A percentile compares a stretch with the other conserved stretches of the same genome.
These are phyloP conservation scores for Tipula confusa DNA, from an alignment of 2,888 invertebrate species.

Conservation along the genomic window DNA sequence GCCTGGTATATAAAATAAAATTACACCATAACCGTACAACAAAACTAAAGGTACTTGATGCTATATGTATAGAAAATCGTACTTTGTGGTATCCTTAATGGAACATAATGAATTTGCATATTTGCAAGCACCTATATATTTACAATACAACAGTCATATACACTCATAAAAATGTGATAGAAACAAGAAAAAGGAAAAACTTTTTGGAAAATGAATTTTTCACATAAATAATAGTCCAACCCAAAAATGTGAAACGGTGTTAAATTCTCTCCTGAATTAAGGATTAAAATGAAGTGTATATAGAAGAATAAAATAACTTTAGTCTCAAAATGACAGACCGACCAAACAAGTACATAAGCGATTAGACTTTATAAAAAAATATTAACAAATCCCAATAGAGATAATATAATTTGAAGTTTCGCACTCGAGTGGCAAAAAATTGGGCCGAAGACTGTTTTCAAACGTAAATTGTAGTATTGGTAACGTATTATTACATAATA, in stretches of 20 bases:
- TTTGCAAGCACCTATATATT: slow-evolving; percentile 12
- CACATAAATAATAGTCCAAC: not conserved
- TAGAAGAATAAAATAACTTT: not conserved
- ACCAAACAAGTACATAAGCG: not conserved
- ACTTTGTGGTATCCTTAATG: slow-evolving; percentile 1
- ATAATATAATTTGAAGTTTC: no score
- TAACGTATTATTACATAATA: no score
- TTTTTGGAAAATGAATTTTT: not conserved
- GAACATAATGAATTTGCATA: not conserved
- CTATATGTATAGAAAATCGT: not conserved
- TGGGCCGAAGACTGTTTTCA: no score
- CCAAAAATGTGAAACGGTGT: not conserved
- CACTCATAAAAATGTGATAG: not conserved
- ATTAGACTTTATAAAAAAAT: not conserved
- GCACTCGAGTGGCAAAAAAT: no score
- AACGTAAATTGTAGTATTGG: no score
- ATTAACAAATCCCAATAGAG: not conserved
- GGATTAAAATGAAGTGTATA: not conserved
- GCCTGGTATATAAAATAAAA: not conserved
- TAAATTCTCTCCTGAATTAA: not conserved
- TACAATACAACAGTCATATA: not conserved
- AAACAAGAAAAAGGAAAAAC: not conserved
- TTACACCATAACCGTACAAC: not conserved
- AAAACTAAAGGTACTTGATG: not conserved
- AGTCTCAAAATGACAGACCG: not conserved